These are phyloP conservation scores for Paracanthobrama guichenoti DNA, from an alignment of 2,113 vertebrate species.

Conservation along the genomic window DNA sequence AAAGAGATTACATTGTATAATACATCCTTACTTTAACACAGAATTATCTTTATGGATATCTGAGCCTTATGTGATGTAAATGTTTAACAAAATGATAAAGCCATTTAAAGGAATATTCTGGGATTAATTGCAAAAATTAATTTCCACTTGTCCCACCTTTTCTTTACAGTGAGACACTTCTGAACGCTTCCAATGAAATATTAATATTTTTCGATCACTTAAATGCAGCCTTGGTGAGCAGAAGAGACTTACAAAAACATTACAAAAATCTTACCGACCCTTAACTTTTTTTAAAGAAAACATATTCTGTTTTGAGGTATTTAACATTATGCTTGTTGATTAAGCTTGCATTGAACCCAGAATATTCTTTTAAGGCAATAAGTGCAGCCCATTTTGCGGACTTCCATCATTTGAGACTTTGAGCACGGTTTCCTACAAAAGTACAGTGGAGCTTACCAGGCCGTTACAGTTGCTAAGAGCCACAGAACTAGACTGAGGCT, in stretches of 20 bases:
- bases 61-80: not conserved
- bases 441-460: constrained; percentile 81
- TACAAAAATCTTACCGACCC: too few species aligned
- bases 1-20: not conserved
- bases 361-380: too few species aligned
- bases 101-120: constrained; percentile 5
- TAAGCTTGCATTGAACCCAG: too few species aligned
- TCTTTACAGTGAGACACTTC: not conserved
- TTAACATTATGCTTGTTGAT: too few species aligned
- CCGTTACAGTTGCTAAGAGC: constrained; percentile 98
- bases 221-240: too few species aligned
- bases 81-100: not conserved
- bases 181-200: too few species aligned
- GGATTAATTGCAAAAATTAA: not conserved
- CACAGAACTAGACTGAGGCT: constrained; percentile 85
- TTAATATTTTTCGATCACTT: too few species aligned
- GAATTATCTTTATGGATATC: not conserved
- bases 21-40: not conserved
- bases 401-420: too few species aligned
- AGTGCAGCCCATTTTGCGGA: too few species aligned
- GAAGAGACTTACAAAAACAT: too few species aligned
- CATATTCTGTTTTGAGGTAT: too few species aligned
- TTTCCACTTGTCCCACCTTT: not conserved
- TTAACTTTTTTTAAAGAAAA: too few species aligned
- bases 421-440: not conserved